phyloP scores from a whole-genome alignment of 1,140 invertebrate species.

The Zaprionus kolodkinae region DNA sequence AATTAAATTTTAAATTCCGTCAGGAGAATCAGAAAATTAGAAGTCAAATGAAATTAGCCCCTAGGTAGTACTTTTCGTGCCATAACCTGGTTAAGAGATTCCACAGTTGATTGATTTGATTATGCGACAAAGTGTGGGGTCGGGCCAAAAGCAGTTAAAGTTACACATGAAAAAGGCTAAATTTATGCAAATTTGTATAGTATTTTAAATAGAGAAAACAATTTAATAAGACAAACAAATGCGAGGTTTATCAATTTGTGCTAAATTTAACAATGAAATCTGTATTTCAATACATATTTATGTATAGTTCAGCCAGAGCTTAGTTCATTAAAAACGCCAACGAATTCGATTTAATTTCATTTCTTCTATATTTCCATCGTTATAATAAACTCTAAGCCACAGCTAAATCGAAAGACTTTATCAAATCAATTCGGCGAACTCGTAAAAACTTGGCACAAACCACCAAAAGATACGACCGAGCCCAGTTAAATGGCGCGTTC shows the following conservation, averaged over 20 bases:
- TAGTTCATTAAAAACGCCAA: neutral
- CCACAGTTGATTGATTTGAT: constrained; percentile 28
- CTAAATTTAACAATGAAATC: too few species aligned
- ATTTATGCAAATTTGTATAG: neutral
- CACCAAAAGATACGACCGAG: neutral
- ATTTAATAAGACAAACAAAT: too few species aligned
- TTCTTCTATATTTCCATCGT: neutral
- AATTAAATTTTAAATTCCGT: constrained; percentile 53
- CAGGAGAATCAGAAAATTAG: constrained; percentile 1
- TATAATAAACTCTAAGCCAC: neutral
- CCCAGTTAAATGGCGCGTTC: constrained; percentile 18
- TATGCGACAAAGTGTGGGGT: constrained; percentile 19
- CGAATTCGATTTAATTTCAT: neutral
- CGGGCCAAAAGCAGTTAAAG: neutral
- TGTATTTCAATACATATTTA: too few species aligned
- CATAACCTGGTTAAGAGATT: constrained; percentile 25
- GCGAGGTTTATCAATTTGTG: too few species aligned
- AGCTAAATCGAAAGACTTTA: neutral
- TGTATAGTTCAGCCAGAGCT: too few species aligned
- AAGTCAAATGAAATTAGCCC: constrained; percentile 51
- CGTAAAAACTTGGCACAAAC: constrained; percentile 1
- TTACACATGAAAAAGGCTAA: neutral
- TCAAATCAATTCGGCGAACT: neutral
- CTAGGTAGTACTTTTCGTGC: constrained; percentile 21
- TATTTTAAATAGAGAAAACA: neutral